phyloP scores from a whole-genome alignment of 2,888 invertebrate genomes.

The Drosophila flavopinicola region DNA sequence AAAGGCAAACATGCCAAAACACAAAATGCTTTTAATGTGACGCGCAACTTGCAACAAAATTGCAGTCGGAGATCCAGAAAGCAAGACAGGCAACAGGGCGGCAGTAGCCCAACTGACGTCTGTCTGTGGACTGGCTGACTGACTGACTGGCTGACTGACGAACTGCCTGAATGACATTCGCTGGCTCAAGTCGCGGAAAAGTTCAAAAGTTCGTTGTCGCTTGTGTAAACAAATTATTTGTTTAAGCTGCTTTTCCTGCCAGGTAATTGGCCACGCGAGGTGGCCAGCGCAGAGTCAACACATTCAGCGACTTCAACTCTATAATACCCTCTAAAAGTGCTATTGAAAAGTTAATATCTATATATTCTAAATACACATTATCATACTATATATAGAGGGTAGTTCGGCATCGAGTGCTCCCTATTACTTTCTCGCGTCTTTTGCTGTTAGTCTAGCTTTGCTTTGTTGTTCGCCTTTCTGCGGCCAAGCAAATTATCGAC shows the following conservation, averaged over 20 bases:
- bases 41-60: conserved; percentile 71
- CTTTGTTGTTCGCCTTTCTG: conserved; percentile 42
- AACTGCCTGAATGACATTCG: conserved; percentile 29
- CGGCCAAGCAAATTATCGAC: conserved; percentile 63
- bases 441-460: conserved; percentile 54
- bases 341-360: too few relatives aligned
- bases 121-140: conserved; percentile 10
- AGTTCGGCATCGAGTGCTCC: neutral
- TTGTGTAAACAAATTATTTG: conserved; percentile 80
- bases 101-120: conserved; percentile 45
- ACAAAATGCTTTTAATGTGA: conserved; percentile 77
- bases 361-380: too few relatives aligned
- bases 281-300: conserved; percentile 36
- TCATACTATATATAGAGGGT: neutral
- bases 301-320: conserved; percentile 15
- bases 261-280: conserved; percentile 74
- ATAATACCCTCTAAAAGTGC: too few relatives aligned
- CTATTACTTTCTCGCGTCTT: neutral
- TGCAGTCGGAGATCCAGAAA: conserved; percentile 44
- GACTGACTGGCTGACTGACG: conserved; percentile 26
- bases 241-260: conserved; percentile 58
- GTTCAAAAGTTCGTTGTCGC: conserved; percentile 78
- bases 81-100: conserved; percentile 34
- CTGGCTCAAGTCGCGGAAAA: conserved; percentile 58
- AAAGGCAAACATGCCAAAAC: conserved; percentile 63